phyloP scores from a whole-genome alignment of 1,140 invertebrate species.

The Drosophila teissieri region DNA sequence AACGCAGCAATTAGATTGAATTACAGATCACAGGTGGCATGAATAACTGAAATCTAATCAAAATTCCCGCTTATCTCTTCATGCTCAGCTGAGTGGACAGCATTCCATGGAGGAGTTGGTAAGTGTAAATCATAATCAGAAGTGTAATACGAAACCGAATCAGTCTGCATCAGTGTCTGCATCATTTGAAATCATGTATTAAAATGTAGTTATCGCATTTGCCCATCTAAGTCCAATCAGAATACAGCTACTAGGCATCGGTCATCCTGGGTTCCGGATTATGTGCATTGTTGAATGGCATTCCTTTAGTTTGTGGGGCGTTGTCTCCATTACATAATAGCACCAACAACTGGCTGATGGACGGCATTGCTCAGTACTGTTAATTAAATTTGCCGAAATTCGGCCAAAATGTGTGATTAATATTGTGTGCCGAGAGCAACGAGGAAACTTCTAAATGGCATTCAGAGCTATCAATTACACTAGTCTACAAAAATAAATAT shows the following conservation, averaged over 20 bases:
- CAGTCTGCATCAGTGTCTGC: not conserved
- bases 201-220: conserved; percentile 33
- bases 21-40: conserved; percentile 11
- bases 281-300: conserved; percentile 31
- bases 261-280: conserved; percentile 5
- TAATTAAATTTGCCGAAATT: conserved; percentile 35
- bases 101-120: conserved; percentile 68
- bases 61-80: conserved; percentile 3
- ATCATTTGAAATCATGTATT: conserved; percentile 6
- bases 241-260: conserved; percentile 2
- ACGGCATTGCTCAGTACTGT: conserved; percentile 18
- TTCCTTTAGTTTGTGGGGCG: not conserved
- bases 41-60: conserved; percentile 31
- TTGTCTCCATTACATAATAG: conserved; percentile 16
- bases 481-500: not conserved
- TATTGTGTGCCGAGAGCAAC: conserved; percentile 14
- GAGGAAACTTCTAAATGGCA: not conserved
- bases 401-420: conserved; percentile 26
- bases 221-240: conserved; percentile 17
- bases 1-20: conserved; percentile 5
- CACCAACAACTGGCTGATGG: conserved; percentile 18
- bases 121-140: conserved; percentile 48
- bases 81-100: conserved; percentile 58
- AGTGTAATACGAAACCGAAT: conserved; percentile 3
- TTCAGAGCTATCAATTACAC: not conserved